Percentiles rank a stretch among this genome's conserved stretches.
phyloP scores from a whole-genome alignment of 2,113 vertebrate species.

The Balaeniceps rex region DNA sequence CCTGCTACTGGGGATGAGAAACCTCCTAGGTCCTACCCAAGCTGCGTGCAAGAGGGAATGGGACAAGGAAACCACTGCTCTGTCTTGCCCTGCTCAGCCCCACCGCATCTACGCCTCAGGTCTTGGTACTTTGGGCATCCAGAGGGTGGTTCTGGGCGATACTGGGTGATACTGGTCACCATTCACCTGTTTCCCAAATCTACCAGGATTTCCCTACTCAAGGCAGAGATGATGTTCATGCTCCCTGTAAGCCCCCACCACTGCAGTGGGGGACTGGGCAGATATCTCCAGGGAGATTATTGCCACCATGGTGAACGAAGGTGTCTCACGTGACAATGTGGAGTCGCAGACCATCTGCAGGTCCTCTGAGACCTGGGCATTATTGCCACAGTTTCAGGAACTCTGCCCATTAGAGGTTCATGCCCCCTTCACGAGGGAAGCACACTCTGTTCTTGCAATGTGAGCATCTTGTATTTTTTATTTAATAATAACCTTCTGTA shows the following conservation, averaged over 20 bases:
- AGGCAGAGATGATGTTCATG: background rate
- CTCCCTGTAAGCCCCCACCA: background rate
- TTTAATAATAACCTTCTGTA: background rate
- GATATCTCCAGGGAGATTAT: background rate
- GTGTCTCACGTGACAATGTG: too few species aligned
- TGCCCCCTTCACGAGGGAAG: background rate
- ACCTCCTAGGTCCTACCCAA: background rate
- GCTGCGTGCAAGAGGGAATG: accelerated
- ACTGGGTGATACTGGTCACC: background rate
- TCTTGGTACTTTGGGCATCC: background rate
- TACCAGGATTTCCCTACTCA: background rate
- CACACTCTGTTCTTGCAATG: background rate
- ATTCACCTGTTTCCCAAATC: background rate
- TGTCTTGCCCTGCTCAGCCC: background rate
- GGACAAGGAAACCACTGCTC: background rate
- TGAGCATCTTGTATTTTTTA: background rate
- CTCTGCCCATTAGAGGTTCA: background rate
- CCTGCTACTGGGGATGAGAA: background rate
- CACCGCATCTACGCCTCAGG: background rate
- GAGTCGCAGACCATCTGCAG: background rate
- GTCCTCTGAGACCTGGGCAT: background rate
- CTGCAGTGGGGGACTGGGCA: background rate
- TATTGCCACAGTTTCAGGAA: background rate
- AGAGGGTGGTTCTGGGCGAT: background rate
- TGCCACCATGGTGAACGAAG: background rate